These are phyloP conservation scores for Andricus grossulariae DNA, from an alignment of 1,140 invertebrate genomes.

Conservation along the genomic window DNA sequence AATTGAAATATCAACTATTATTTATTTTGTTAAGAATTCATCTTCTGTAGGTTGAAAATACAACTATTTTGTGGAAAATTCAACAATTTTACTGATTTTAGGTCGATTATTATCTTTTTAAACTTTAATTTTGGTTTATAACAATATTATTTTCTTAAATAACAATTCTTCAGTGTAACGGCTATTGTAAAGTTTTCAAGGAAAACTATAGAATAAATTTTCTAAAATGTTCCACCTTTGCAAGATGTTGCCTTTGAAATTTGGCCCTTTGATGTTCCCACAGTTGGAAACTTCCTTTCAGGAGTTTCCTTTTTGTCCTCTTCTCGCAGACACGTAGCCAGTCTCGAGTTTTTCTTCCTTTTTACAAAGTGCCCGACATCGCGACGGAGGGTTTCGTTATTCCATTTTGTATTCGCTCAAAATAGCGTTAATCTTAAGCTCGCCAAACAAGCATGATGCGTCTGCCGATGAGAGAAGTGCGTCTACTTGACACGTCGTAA, in stretches of 20 bases:
- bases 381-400: not conserved
- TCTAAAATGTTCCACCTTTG: slow-evolving; percentile 20
- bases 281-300: slow-evolving; percentile 16
- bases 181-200: not conserved
- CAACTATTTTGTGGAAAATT: too few species aligned
- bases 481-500: slow-evolving; percentile 5
- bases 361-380: slow-evolving; percentile 9
- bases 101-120: not conserved
- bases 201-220: not conserved
- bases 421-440: slow-evolving; percentile 17
- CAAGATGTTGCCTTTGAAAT: not conserved
- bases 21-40: too few species aligned
- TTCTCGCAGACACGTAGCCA: not conserved
- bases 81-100: too few species aligned
- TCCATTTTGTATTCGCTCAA: slow-evolving; percentile 10
- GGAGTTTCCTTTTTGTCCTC: slow-evolving; percentile 21
- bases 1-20: too few species aligned
- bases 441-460: not conserved
- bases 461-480: slow-evolving; percentile 7
- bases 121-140: not conserved
- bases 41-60: too few species aligned
- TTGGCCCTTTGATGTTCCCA: not conserved
- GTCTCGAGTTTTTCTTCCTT: not conserved
- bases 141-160: not conserved
- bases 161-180: not conserved